These are phyloP conservation scores for Criorhina ranunculi DNA, from an alignment of 2,888 invertebrate species.

Conservation along the genomic window DNA sequence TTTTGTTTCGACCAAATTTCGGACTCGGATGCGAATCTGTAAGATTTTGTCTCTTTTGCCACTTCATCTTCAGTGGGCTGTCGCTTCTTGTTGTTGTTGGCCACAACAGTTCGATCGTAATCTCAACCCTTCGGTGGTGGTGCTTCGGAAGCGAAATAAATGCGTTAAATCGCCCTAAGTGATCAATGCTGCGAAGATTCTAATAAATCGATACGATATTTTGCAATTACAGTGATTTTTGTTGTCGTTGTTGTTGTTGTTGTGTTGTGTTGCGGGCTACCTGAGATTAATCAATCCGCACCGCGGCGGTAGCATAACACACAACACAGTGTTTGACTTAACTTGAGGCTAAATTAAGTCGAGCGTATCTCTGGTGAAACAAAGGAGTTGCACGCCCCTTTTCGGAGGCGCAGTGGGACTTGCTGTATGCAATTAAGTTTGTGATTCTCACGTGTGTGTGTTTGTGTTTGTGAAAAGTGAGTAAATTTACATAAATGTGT, in stretches of 20 bases:
- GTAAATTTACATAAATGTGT: constrained; percentile 70
- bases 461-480: constrained; percentile 35
- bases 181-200: constrained; percentile 63
- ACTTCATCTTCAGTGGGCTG: constrained; percentile 46
- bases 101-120: constrained; percentile 53
- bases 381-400: constrained; percentile 55
- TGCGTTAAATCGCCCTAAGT: constrained; percentile 73
- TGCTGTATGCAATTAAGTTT: constrained; percentile 54
- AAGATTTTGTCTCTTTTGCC: constrained; percentile 43
- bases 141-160: constrained; percentile 50
- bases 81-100: constrained; percentile 47
- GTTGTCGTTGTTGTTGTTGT: constrained; percentile 54
- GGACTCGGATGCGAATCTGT: constrained; percentile 45
- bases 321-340: constrained; percentile 48
- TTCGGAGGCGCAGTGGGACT: constrained; percentile 20
- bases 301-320: neutral
- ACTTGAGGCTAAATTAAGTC: constrained; percentile 59
- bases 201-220: constrained; percentile 69
- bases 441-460: neutral
- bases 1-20: constrained; percentile 60
- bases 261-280: constrained; percentile 67
- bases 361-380: constrained; percentile 43
- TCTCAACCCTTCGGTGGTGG: constrained; percentile 30
- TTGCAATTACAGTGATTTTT: constrained; percentile 73
- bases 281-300: constrained; percentile 70